phyloP scores from a whole-genome alignment of 2,888 invertebrate species.

The Entomobrya proxima region DNA sequence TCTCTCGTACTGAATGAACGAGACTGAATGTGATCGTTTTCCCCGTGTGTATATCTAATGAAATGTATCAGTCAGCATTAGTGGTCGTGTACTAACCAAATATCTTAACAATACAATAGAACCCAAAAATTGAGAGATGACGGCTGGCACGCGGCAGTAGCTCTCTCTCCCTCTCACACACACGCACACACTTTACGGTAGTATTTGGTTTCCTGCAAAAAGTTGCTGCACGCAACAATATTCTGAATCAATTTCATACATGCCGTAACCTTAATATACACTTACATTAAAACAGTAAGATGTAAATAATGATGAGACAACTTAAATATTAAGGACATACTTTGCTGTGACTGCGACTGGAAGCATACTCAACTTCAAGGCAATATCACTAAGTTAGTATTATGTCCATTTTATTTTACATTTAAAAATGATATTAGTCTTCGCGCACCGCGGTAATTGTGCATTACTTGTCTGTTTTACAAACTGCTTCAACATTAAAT shows the following conservation, averaged over 20 bases:
- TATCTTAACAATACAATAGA: not conserved
- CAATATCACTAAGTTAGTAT: not conserved
- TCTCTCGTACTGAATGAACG: slow-evolving; percentile 10
- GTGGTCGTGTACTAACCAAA: not conserved
- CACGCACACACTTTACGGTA: slow-evolving; percentile 26
- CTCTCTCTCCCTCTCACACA: not conserved
- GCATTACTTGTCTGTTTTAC: too few relatives aligned
- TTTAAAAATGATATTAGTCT: not conserved
- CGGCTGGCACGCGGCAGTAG: slow-evolving; percentile 60
- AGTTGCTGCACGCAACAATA: not conserved
- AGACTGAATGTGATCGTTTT: slow-evolving; percentile 45
- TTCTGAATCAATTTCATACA: not conserved
- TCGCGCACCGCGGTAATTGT: too few relatives aligned
- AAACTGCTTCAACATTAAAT: not conserved
- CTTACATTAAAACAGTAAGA: not conserved
- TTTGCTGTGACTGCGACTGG: not conserved
- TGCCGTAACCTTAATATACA: not conserved
- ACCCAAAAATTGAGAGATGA: slow-evolving; percentile 44
- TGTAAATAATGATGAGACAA: not conserved
- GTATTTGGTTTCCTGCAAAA: slow-evolving; percentile 24
- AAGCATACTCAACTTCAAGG: not conserved
- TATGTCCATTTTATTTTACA: not conserved
- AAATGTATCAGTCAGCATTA: not conserved
- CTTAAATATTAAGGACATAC: not conserved
- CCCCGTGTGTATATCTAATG: not conserved